Conservation (phyloP, 2,113 vertebrate species). For the Xenopus tropicalis region DNA sequence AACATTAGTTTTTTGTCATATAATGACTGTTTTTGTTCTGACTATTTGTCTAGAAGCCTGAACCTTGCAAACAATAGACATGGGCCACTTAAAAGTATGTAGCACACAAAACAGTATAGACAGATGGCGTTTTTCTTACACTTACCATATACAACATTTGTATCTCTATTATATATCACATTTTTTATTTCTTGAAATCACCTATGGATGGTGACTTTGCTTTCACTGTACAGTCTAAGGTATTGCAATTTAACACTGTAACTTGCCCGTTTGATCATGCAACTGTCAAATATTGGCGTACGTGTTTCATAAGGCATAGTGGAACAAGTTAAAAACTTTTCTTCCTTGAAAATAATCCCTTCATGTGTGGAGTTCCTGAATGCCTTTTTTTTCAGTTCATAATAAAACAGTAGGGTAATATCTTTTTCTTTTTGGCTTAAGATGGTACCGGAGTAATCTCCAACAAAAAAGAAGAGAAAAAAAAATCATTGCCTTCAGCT, state of each 20-base stretch:
- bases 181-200: constrained; percentile 72
- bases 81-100: constrained; percentile 68
- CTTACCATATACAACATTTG: constrained; percentile 79
- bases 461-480: constrained; percentile 48
- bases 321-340: constrained; percentile 89
- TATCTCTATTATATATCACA: constrained; percentile 73
- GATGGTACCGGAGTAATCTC: constrained; percentile 68
- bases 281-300: constrained; percentile 84
- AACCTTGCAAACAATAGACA: constrained; percentile 54
- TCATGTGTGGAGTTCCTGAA: constrained; percentile 78
- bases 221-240: constrained; percentile 75
- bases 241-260: constrained; percentile 72
- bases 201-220: constrained; percentile 71
- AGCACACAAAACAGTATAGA: constrained; percentile 75
- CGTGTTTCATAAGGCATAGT: constrained; percentile 97
- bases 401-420: constrained; percentile 63
- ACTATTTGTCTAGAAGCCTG: constrained; percentile 71
- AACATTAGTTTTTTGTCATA: constrained; percentile 2
- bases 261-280: constrained; percentile 76
- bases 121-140: constrained; percentile 77
- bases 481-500: constrained; percentile 68
- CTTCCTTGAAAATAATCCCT: constrained; percentile 75
- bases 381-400: constrained; percentile 70
- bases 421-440: constrained; percentile 70
- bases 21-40: constrained; percentile 74